phyloP scores from a whole-genome alignment of 2,113 vertebrate genomes.

The Leucopsar rothschildi region DNA sequence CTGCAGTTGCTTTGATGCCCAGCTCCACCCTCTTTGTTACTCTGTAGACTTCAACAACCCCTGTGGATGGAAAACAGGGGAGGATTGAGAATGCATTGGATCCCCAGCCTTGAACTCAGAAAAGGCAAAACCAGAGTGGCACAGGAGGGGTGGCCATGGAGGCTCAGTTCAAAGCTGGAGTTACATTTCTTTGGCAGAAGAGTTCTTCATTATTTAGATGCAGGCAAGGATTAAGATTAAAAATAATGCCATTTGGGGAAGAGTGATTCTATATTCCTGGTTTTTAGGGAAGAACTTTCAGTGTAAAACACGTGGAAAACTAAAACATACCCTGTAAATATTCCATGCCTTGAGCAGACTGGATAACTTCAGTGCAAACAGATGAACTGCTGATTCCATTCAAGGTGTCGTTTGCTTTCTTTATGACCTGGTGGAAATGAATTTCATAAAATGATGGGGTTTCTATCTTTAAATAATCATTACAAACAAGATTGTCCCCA shows the following conservation, averaged over 20 bases:
- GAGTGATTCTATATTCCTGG: neutral
- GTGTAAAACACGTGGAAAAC: neutral
- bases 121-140: neutral
- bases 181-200: neutral
- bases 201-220: neutral
- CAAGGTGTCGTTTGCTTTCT: constrained; percentile 94
- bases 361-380: constrained; percentile 98
- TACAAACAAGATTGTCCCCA: neutral
- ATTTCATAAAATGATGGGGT: neutral
- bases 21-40: constrained; percentile 93
- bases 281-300: neutral
- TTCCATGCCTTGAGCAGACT: constrained; percentile 97
- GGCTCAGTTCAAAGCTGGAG: neutral
- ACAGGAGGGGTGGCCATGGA: fast-evolving
- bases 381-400: constrained; percentile 96
- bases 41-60: constrained; percentile 95
- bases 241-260: neutral
- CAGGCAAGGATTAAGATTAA: neutral
- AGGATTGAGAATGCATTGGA: neutral
- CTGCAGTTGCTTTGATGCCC: constrained; percentile 94
- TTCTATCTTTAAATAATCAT: neutral
- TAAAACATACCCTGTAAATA: constrained; percentile 90
- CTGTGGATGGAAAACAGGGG: constrained; percentile 46
- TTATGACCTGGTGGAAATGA: constrained; percentile 85
- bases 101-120: neutral